Evolutionary conservation across 2,797 vertebrate species (phyloP).

Genomic region (Emydoidea blandingii): DNA sequence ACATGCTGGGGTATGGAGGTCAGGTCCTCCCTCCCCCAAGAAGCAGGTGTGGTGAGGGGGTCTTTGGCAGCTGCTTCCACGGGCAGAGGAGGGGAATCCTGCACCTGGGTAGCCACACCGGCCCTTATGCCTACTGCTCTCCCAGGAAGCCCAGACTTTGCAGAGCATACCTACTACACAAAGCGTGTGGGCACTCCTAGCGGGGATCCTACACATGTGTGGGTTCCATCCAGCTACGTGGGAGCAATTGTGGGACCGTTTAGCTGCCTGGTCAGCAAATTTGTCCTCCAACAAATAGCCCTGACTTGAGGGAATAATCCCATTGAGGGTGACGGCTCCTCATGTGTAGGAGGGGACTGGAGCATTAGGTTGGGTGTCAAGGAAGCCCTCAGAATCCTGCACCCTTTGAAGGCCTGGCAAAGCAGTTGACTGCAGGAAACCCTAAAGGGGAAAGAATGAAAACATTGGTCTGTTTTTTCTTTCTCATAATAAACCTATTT

Average conservation of each 20-base stretch:
- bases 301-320: background rate
- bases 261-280: background rate
- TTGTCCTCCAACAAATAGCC: background rate
- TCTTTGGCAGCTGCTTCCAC: background rate
- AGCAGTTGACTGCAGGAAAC: conserved; percentile 54
- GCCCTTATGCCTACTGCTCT: background rate
- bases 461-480: conserved; percentile 7
- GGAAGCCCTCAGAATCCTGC: background rate
- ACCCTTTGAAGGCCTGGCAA: background rate
- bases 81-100: too few species aligned
- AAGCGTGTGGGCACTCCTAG: background rate
- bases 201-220: background rate
- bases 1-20: background rate
- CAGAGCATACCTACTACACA: background rate
- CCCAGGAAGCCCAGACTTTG: background rate
- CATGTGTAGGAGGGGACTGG: background rate
- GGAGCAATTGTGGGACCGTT: background rate
- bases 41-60: background rate
- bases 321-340: background rate
- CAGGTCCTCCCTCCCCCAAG: background rate
- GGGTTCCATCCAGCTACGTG: background rate
- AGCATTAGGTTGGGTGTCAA: too few species aligned
- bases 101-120: background rate
- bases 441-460: conserved; percentile 52
- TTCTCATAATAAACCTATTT: conserved; percentile 2